Conservation (phyloP, 2,888 invertebrate species). For the Gasteruption jaculator region DNA sequence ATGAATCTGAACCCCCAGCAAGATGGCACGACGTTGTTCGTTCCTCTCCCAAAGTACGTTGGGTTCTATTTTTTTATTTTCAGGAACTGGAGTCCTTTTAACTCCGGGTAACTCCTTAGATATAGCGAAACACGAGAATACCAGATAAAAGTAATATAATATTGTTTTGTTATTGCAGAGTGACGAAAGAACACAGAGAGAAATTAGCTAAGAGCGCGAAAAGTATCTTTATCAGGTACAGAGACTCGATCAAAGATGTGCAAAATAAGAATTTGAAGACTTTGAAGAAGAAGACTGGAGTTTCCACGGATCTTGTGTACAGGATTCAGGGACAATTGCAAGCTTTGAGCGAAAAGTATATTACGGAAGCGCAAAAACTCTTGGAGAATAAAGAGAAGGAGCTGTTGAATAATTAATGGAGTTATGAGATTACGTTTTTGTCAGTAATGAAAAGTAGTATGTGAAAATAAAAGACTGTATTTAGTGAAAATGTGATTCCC, state of each 20-base stretch:
- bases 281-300: slow-evolving; percentile 64
- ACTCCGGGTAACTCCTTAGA: not conserved
- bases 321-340: slow-evolving; percentile 68
- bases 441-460: not conserved
- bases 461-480: slow-evolving; percentile 5
- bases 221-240: slow-evolving; percentile 71
- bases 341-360: slow-evolving; percentile 65
- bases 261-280: slow-evolving; percentile 70
- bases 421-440: slow-evolving; percentile 1
- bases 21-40: slow-evolving; percentile 85
- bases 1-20: slow-evolving; percentile 93
- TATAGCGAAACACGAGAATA: not conserved
- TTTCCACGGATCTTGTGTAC: slow-evolving; percentile 68
- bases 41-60: slow-evolving; percentile 81
- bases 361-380: slow-evolving; percentile 62
- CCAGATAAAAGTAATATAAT: slow-evolving; percentile 3
- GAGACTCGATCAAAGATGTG: slow-evolving; percentile 70
- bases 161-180: slow-evolving; percentile 50
- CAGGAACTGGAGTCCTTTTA: slow-evolving; percentile 22
- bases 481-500: too few species aligned
- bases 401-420: slow-evolving; percentile 53
- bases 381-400: slow-evolving; percentile 71
- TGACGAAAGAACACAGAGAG: slow-evolving; percentile 91
- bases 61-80: slow-evolving; percentile 23
- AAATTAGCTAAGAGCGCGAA: slow-evolving; percentile 85